A percentile compares a stretch with the other conserved stretches of the same genome.
phyloP scores from a whole-genome alignment of 2,888 invertebrate species.

The Nebria brevicollis region DNA sequence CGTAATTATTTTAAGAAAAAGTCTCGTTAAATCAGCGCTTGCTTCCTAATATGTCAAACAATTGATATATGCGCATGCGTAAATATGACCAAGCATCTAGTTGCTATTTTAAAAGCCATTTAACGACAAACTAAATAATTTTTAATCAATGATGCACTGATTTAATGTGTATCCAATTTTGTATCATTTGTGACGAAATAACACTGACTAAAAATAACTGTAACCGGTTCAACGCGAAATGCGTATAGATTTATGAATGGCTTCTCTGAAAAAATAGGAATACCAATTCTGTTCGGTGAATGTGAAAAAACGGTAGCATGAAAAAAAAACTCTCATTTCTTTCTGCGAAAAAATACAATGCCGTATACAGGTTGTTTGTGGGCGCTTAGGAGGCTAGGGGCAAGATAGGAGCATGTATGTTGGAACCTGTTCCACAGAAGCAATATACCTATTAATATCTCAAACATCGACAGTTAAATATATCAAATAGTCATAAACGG shows the following conservation, averaged over 20 bases:
- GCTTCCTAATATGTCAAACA: background rate
- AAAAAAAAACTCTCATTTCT: background rate
- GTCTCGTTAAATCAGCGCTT: background rate
- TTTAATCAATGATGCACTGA: no score
- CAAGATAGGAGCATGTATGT: background rate
- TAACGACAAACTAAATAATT: no score
- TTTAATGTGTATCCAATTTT: no score
- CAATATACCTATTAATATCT: conserved; percentile 12
- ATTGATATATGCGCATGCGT: background rate
- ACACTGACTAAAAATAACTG: background rate
- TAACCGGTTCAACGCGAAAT: background rate
- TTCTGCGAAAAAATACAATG: conserved; percentile 1
- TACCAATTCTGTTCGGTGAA: background rate
- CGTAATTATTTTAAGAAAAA: background rate
- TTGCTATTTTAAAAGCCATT: no score
- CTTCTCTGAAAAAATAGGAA: background rate
- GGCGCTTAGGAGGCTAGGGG: background rate
- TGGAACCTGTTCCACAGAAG: background rate
- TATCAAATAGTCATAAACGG: conserved; percentile 17
- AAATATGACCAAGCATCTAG: background rate
- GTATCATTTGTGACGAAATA: background rate
- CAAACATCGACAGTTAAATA: conserved; percentile 21
- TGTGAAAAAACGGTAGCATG: background rate
- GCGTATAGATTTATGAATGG: background rate
- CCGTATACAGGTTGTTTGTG: conserved; percentile 1